Percentiles rank a stretch among this genome's conserved stretches.
These are phyloP conservation scores for Patella pellucida DNA, from an alignment of 2,888 invertebrate species.

Conservation along the genomic window DNA sequence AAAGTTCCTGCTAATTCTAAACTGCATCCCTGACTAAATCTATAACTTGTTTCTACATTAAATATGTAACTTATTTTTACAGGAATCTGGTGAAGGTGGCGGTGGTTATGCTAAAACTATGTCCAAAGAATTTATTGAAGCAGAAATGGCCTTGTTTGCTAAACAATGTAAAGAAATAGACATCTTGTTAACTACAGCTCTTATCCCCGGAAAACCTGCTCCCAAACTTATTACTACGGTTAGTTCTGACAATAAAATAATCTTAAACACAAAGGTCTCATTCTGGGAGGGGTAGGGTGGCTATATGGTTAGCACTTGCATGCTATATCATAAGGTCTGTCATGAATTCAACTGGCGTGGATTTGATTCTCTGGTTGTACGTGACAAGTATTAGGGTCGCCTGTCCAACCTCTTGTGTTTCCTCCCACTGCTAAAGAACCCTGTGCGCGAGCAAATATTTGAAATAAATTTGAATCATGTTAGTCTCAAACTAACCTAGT, in stretches of 20 bases:
- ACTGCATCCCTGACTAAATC: no score
- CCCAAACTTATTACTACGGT: conserved; percentile 86
- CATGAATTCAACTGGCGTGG: no score
- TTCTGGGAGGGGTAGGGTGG: no score
- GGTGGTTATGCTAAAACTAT: conserved; percentile 87
- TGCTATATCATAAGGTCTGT: no score
- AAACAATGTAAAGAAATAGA: conserved; percentile 88
- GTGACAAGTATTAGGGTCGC: background rate
- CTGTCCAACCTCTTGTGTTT: no score
- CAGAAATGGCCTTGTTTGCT: conserved; percentile 88
- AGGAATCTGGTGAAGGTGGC: conserved; percentile 75
- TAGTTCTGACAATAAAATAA: background rate
- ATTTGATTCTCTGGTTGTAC: background rate
- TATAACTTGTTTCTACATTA: no score
- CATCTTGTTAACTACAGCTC: conserved; percentile 88
- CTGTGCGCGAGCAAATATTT: no score
- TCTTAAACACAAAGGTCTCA: background rate
- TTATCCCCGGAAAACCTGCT: conserved; percentile 89
- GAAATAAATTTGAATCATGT: no score
- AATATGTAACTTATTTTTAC: conserved; percentile 2
- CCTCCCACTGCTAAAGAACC: no score
- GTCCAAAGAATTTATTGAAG: conserved; percentile 80
- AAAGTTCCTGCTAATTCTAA: no score
- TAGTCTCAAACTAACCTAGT: no score
- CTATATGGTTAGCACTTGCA: no score